Conservation (phyloP, 53 echinoderm and acorn worm species). For the Crossaster papposus region DNA sequence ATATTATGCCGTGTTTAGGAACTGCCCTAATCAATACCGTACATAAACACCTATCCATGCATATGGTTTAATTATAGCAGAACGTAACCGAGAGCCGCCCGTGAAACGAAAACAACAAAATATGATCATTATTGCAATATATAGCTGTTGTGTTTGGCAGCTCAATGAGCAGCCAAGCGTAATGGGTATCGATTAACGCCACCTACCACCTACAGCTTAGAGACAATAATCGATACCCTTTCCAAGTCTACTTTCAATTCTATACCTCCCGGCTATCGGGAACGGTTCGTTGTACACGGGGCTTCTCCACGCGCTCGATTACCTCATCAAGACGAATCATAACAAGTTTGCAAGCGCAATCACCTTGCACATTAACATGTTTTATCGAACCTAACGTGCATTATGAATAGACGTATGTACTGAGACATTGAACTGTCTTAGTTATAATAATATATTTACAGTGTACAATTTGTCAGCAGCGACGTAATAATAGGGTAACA, state of each 20-base stretch:
- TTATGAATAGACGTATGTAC: too few relatives aligned
- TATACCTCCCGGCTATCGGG: not conserved
- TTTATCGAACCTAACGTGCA: too few relatives aligned
- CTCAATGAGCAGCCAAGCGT: not conserved
- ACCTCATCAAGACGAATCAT: not conserved
- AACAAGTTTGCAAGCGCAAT: not conserved
- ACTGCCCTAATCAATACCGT: not conserved
- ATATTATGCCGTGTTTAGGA: too few relatives aligned
- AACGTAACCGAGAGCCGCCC: not conserved
- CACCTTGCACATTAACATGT: not conserved
- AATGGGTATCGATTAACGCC: not conserved
- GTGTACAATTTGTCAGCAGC: too few relatives aligned
- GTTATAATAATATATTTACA: too few relatives aligned
- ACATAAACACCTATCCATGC: not conserved
- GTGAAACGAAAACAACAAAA: not conserved
- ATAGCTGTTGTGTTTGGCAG: not conserved
- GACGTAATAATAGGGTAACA: too few relatives aligned
- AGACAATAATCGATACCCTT: constrained; percentile 35
- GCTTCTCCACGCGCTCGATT: not conserved
- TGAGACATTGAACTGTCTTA: too few relatives aligned
- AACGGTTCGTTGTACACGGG: not conserved
- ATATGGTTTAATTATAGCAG: not conserved
- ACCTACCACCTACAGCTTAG: not conserved
- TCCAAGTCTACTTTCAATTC: not conserved
- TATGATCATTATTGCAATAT: not conserved